A percentile compares a stretch with the other conserved stretches of the same genome.
phyloP scores from a whole-genome alignment of 2,113 vertebrate genomes.

The Halichoeres trimaculatus region DNA sequence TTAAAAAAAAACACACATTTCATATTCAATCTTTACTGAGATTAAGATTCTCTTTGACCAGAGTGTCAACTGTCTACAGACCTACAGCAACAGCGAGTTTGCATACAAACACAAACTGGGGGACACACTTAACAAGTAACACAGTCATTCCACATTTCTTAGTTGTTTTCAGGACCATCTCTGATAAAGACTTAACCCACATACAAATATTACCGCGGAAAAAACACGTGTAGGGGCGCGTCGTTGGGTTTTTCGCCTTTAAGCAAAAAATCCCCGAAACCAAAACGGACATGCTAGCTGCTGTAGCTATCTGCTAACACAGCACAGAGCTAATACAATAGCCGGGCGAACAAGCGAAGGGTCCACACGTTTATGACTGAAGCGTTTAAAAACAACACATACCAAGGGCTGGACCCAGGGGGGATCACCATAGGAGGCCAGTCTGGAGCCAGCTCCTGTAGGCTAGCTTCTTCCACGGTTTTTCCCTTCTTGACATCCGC shows the following conservation, averaged over 20 bases:
- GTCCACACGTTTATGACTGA: not conserved
- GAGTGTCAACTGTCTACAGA: too few species aligned
- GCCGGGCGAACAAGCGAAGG: not conserved
- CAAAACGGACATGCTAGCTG: constrained; percentile 55
- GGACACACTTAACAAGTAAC: too few species aligned
- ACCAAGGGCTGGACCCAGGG: constrained; percentile 31
- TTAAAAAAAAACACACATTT: too few species aligned
- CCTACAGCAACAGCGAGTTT: too few species aligned
- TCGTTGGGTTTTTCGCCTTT: constrained; percentile 44
- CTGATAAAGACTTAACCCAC: too few species aligned
- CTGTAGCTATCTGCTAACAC: constrained; percentile 58
- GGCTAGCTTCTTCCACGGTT: constrained; percentile 34
- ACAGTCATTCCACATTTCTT: too few species aligned
- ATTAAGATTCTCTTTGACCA: too few species aligned
- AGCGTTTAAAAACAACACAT: constrained; percentile 7
- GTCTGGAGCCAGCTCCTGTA: not conserved
- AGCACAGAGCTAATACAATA: constrained; percentile 2
- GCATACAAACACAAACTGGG: too few species aligned
- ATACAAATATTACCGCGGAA: too few species aligned
- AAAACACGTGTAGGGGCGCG: constrained; percentile 12
- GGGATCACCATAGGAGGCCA: not conserved
- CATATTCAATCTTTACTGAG: too few species aligned
- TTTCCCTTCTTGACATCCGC: constrained; percentile 58
- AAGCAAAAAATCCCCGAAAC: constrained; percentile 53
- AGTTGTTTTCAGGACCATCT: too few species aligned